Base-by-base conservation (phyloP, 2,888 invertebrate species). In the Drosophila quinaria region DNA sequence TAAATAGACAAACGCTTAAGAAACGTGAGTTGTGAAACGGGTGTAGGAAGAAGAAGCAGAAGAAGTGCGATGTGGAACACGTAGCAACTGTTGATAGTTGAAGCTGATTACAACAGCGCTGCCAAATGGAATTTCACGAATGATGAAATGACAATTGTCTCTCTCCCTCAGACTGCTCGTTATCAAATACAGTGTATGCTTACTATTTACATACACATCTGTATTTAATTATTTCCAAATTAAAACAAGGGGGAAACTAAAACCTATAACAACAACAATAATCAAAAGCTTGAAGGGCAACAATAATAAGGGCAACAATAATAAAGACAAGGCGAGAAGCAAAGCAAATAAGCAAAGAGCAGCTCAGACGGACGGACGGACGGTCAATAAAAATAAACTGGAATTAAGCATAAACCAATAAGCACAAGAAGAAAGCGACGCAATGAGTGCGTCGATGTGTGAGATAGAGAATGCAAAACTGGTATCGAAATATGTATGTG, bases 381-480 rank as follows among this genome's bases (percentile, higher is more conserved):
- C 66, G 70, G 68, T 74, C 78, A 82, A 80, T 80, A 81, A 77
- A 87, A 84, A 87, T 86, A 85, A 86, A 87, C 86, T 87, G 86
- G 86, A 85, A 86, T 86, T 87, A 87, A 76, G 79, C 75, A 73
- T 86, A 86, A 86, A 71, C 86, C 86, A 86, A 87, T 87, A 85
- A 87, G 79, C 75, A 49, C 69, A 82, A 69, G 55, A 81, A 73
- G 72, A 71, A 76, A 67, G 77, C 70, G 50, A 73, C 70, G 60
- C 70, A 71, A 74, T 71, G 46, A 58, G 60, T 65, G 65, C 51
- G 64, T 15, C 1, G 19, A 15, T 10, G 4, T 13, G 51, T 8
- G 41, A 35, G 61, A n/a, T n/a, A 49, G 62, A 60, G 69, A 80
- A 76, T 80, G 80, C 74, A 69, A 80, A 80, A 80, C 82, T 80